Percentiles rank a stretch among this genome's conserved stretches.
These are phyloP conservation scores for Dysidea cf. avara DNA, from an alignment of 37 sponge, comb jelly and placozoan genomes.

Conservation along the genomic window DNA sequence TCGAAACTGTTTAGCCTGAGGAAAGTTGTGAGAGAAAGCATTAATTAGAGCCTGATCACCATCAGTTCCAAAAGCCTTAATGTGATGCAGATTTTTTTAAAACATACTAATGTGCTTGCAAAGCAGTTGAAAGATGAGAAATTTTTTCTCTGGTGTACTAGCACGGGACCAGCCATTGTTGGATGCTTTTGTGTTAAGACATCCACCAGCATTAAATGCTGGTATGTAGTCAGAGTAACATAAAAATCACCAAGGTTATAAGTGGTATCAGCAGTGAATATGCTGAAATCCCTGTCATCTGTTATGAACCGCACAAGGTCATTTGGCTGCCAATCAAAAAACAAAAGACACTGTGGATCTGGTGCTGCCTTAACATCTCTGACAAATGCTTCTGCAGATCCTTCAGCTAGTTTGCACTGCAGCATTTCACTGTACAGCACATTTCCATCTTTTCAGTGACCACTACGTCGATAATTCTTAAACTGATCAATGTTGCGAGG, in stretches of 20 bases:
- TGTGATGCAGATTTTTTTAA: constrained; percentile 16
- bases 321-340: constrained; percentile 29
- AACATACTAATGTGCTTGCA: constrained; percentile 18
- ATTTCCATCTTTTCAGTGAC: not conserved
- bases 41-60: constrained; percentile 22
- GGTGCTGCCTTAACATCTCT: constrained; percentile 50
- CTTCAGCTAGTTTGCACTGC: constrained; percentile 43
- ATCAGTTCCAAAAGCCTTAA: constrained; percentile 34
- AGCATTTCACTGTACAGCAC: constrained; percentile 42
- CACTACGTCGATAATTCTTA: not conserved
- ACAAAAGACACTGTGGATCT: constrained; percentile 34
- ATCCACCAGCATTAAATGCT: constrained; percentile 33
- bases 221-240: constrained; percentile 44
- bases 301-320: constrained; percentile 28
- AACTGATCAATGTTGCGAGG: constrained; percentile 23
- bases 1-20: constrained; percentile 23
- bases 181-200: constrained; percentile 11
- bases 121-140: constrained; percentile 26
- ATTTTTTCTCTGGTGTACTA: too few species aligned
- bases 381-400: constrained; percentile 20
- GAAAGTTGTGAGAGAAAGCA: constrained; percentile 30
- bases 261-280: constrained; percentile 38
- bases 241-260: constrained; percentile 45
- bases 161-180: constrained; percentile 18
- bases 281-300: not conserved